Evolutionary conservation across 2,797 vertebrate genomes (phyloP).

Genomic region (Tokudaia muenninki): DNA sequence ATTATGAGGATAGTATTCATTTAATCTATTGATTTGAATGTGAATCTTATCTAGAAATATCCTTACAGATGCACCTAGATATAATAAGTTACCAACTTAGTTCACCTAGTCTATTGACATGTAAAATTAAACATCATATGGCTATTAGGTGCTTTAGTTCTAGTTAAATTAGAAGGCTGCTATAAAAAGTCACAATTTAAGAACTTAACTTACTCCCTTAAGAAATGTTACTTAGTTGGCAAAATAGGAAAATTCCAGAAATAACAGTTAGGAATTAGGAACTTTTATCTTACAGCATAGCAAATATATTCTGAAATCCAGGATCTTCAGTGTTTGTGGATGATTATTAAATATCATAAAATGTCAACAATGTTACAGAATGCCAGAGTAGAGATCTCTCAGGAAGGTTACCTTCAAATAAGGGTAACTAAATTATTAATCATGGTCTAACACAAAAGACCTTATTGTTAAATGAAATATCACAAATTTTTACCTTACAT

Average conservation of each 20-base stretch:
- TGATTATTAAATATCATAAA: not conserved
- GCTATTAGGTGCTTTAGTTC: not conserved
- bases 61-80: not conserved
- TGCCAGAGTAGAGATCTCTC: not conserved
- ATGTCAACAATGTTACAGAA: not conserved
- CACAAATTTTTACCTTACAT: not conserved
- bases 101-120: not conserved
- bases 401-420: not conserved
- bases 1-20: not conserved
- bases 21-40: not conserved
- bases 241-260: not conserved
- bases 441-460: not conserved
- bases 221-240: not conserved
- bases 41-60: not conserved
- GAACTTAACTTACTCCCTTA: not conserved
- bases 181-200: slow-evolving; percentile 13
- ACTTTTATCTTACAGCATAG: not conserved
- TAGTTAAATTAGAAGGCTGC: not conserved
- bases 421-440: not conserved
- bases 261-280: not conserved
- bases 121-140: not conserved
- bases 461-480: slow-evolving; percentile 7
- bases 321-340: not conserved
- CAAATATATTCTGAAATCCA: not conserved
- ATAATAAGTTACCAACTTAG: not conserved